Conservation (phyloP, 2,797 vertebrate species). For the Gouania willdenowi region DNA sequence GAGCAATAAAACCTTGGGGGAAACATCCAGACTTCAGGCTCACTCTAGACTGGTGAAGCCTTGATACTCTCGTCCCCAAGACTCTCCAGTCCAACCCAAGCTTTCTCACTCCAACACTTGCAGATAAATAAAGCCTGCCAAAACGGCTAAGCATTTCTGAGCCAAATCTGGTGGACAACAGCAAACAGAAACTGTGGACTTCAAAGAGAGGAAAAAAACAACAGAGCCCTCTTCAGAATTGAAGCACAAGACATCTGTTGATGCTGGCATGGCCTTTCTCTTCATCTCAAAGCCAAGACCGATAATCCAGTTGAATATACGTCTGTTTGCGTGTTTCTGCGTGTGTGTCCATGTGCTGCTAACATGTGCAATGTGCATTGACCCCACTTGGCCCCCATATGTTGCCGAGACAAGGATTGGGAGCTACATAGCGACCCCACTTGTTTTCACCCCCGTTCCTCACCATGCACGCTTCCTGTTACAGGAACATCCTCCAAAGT, state of each 20-base stretch:
- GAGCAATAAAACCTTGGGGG: constrained; percentile 13
- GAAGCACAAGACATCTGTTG: constrained; percentile 75
- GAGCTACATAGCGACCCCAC: constrained; percentile 28
- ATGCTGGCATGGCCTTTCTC: constrained; percentile 63
- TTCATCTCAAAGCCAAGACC: constrained; percentile 65
- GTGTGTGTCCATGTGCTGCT: constrained; percentile 16
- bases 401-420: constrained; percentile 45
- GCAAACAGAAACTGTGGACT: constrained; percentile 50
- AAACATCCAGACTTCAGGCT: constrained; percentile 29
- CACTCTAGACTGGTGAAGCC: constrained; percentile 44
- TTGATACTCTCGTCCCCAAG: constrained; percentile 35
- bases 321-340: constrained; percentile 18
- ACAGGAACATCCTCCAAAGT: constrained; percentile 15
- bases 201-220: constrained; percentile 55
- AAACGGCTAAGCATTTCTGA: constrained; percentile 47
- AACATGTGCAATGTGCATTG: constrained; percentile 61
- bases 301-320: constrained; percentile 47
- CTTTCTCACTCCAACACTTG: constrained; percentile 46
- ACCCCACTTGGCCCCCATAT: constrained; percentile 70
- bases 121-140: constrained; percentile 60
- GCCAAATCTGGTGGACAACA: constrained; percentile 58
- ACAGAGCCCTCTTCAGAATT: constrained; percentile 63
- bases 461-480: constrained; percentile 30
- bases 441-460: constrained; percentile 43
- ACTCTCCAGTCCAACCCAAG: constrained; percentile 49